Evolutionary conservation across 2,888 invertebrate species (phyloP).

Genomic region (Xylota sylvarum): DNA sequence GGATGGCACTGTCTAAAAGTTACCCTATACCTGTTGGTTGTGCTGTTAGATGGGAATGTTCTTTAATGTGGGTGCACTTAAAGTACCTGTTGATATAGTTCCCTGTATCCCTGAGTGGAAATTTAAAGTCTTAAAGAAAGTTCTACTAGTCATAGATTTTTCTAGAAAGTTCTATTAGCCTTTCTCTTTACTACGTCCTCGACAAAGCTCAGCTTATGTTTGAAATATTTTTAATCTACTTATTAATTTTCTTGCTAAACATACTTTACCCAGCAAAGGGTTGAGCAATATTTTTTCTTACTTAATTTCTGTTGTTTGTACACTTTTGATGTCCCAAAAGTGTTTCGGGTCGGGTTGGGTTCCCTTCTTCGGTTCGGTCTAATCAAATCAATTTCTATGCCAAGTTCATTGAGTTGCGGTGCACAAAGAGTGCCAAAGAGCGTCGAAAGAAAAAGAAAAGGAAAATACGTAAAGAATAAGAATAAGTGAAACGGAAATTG

Average conservation of each 20-base stretch:
- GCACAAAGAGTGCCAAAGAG: slow-evolving; percentile 40
- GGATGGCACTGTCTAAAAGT: too few species aligned
- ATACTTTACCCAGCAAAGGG: slow-evolving; percentile 30
- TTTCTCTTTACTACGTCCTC: too few species aligned
- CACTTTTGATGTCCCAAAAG: slow-evolving; percentile 37
- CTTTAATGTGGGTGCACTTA: too few species aligned
- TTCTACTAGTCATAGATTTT: too few species aligned
- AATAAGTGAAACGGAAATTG: slow-evolving; percentile 69
- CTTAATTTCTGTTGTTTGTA: slow-evolving; percentile 51
- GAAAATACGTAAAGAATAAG: slow-evolving; percentile 38
- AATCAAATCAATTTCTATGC: slow-evolving; percentile 66
- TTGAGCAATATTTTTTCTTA: slow-evolving; percentile 34
- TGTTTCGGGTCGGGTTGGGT: slow-evolving; percentile 11
- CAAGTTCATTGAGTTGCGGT: slow-evolving; percentile 72
- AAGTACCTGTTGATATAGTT: too few species aligned
- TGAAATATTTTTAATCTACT: too few species aligned
- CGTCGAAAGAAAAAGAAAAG: slow-evolving; percentile 32
- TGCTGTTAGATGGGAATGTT: too few species aligned
- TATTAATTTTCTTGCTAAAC: slow-evolving; percentile 26
- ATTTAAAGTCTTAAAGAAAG: too few species aligned
- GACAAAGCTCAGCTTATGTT: too few species aligned
- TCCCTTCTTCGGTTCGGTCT: slow-evolving; percentile 29
- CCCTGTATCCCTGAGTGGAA: too few species aligned
- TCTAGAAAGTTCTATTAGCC: too few species aligned
- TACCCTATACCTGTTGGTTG: too few species aligned